Percentiles rank a stretch among this genome's conserved stretches.
Evolutionary conservation across 2,113 vertebrate species (phyloP).

Genomic region (human): DNA sequence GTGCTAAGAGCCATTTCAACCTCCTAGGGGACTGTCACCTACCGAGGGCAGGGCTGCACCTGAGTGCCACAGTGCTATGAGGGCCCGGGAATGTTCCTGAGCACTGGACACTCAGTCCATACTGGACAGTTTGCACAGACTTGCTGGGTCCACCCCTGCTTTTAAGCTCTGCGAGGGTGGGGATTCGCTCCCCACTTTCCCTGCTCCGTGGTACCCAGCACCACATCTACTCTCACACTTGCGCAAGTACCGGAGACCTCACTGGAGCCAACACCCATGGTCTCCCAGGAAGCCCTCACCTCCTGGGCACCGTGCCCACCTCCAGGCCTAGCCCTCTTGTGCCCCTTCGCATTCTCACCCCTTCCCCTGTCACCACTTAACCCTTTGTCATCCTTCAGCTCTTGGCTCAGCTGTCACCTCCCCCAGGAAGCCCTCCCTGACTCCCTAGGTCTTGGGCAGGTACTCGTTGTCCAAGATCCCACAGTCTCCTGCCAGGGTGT

Average conservation of each 20-base stretch:
- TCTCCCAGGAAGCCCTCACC: neutral
- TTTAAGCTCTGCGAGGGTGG: neutral
- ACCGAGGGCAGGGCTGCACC: rapidly evolving
- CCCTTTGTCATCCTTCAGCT: neutral
- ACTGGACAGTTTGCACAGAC: neutral
- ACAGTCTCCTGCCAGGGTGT: rapidly evolving
- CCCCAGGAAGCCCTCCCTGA: neutral
- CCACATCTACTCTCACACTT: rapidly evolving
- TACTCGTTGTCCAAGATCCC: neutral
- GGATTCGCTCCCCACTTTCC: neutral
- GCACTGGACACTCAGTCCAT: neutral
- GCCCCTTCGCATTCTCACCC: neutral
- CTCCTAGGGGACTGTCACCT: neutral
- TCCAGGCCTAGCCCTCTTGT: neutral
- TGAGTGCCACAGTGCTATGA: rapidly evolving
- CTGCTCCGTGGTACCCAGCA: rapidly evolving
- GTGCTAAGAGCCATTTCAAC: too few relatives aligned
- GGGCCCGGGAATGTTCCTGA: neutral
- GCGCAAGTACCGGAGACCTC: rapidly evolving
- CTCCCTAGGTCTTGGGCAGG: too few relatives aligned
- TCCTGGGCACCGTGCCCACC: neutral
- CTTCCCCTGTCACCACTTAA: too few relatives aligned
- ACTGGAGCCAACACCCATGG: rapidly evolving
- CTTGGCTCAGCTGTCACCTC: neutral
- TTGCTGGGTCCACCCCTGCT: rapidly evolving